Conservation (phyloP, 2,113 vertebrate species). For the Rhineura floridana region DNA sequence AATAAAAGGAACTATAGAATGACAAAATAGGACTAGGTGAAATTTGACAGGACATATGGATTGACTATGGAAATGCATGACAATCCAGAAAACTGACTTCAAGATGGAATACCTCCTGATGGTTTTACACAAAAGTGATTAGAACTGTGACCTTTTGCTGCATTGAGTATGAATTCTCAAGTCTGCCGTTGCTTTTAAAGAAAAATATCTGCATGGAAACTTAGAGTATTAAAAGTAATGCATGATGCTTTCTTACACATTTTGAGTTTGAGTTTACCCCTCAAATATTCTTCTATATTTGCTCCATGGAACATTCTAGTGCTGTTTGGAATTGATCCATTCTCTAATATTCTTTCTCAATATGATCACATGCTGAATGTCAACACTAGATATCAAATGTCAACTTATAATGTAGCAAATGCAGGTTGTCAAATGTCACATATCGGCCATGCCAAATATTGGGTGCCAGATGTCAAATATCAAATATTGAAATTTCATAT, state of each 20-base stretch:
- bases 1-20: background rate
- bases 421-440: slow-evolving; percentile 23
- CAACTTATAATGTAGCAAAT: slow-evolving; percentile 11
- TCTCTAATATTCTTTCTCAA: slow-evolving; percentile 5
- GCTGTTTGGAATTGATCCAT: slow-evolving; percentile 4
- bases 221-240: background rate
- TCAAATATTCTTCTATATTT: background rate
- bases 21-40: background rate
- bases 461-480: slow-evolving; percentile 26
- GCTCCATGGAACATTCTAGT: background rate
- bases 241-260: background rate
- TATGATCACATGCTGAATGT: slow-evolving; percentile 36
- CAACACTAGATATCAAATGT: slow-evolving; percentile 36
- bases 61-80: background rate
- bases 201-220: background rate
- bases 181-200: background rate
- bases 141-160: background rate
- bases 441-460: slow-evolving; percentile 17
- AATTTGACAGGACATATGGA: background rate
- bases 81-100: background rate
- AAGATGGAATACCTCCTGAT: background rate
- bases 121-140: background rate
- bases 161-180: background rate
- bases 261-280: background rate
- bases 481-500: slow-evolving; percentile 31